Evolutionary conservation across 1,140 invertebrate species (phyloP), one percentile per base, ranked within the genome.

Genomic region (Zaprionus ornatus): DNA sequence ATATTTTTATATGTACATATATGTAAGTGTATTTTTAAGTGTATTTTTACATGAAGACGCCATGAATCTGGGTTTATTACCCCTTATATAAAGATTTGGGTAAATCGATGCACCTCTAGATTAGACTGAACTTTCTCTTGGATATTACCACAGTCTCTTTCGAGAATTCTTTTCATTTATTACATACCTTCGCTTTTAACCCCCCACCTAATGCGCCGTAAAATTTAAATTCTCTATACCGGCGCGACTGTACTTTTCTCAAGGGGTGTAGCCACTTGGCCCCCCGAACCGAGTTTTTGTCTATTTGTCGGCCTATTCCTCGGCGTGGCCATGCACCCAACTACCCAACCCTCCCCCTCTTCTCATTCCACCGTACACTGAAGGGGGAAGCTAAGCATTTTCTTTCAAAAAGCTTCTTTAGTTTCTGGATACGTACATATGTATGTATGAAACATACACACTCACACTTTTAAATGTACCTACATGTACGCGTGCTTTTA

Each of bases 351-450:
- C 15, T 12, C 13, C 10, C 13, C 23, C 50, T 27, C 19, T 32
- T 7, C 15, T 23, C 23, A 4, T 12, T 42, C 9, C 21, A 19
- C 21, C 50, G 13, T 17, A 27, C n/a, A 45, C 40, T 7, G n/a
- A 45, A 17, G 40, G 40, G 37, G 40, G 54, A 55, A 35, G 25
- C 56, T 35, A 60, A 73, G 23, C 48, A 67, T 67, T 67, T 73
- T 54, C 56, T 67, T 73, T 64, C 63, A 42, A 40, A 59, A 60
- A 52, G 63, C 55, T 73, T 73, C 42, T 67, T 59, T 21, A 12
- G 50, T 21, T 65, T 52, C 23, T 61, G 37, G 32, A 48, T 64
- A 45, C 9, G 57, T 37, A 63, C 9, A 13, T 54, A 29, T n/a
- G 19, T 23, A 52, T 67, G 19, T 25, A 21, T 17, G 13, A 4